These are phyloP conservation scores for Polylopha cassiicola DNA, from an alignment of 2,888 invertebrate genomes.

Conservation along the genomic window DNA sequence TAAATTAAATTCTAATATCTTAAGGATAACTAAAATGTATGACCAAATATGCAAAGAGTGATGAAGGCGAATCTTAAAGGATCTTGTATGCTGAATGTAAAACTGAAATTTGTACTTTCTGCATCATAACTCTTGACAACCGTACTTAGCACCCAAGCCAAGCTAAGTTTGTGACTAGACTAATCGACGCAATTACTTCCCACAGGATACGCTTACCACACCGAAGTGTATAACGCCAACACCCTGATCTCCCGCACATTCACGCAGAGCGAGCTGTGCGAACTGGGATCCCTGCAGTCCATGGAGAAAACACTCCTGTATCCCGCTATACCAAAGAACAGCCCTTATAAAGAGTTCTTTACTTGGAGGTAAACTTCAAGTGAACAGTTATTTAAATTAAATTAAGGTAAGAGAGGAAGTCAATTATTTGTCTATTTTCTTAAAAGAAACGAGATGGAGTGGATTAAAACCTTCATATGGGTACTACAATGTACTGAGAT, in stretches of 20 bases:
- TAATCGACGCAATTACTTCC: constrained; percentile 12
- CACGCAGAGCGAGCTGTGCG: constrained; percentile 62
- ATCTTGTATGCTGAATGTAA: no score
- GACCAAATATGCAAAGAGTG: no score
- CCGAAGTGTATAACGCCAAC: constrained; percentile 63
- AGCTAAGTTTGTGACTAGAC: no score
- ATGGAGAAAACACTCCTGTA: constrained; percentile 42
- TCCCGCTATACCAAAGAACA: constrained; percentile 45
- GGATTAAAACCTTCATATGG: no score
- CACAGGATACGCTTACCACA: constrained; percentile 70
- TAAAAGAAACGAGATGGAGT: no score
- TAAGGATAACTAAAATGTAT: no score
- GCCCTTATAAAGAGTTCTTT: constrained; percentile 60
- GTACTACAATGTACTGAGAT: no score
- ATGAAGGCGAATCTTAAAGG: no score
- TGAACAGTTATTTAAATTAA: not conserved
- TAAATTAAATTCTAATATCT: no score
- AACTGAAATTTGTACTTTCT: no score
- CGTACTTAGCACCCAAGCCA: no score
- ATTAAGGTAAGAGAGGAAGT: constrained; percentile 3
- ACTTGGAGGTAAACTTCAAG: constrained; percentile 49
- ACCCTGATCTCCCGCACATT: constrained; percentile 55
- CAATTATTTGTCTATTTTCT: constrained; percentile 11
- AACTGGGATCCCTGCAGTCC: constrained; percentile 54
- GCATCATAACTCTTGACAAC: no score